Percentiles rank a stretch among this genome's conserved stretches.
Evolutionary conservation across 92 coral and sea anemone species (phyloP).

Genomic region (Parazoanthus atlanticus): DNA sequence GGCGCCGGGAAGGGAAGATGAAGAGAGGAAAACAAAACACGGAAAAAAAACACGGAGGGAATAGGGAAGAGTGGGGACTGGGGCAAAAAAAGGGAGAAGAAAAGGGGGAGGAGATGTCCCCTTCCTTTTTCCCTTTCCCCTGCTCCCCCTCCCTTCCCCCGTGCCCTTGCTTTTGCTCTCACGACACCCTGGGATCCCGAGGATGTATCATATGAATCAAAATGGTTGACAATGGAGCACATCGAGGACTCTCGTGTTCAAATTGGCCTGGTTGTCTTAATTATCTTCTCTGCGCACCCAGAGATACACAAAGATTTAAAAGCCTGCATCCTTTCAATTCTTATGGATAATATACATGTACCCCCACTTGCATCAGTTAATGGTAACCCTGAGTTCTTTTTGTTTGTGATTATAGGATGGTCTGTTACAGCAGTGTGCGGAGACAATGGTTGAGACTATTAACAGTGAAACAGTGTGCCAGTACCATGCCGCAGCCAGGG

Average conservation of each 20-base stretch:
- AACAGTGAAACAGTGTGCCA: conserved; percentile 86
- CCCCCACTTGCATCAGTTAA: not conserved
- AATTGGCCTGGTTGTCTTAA: not conserved
- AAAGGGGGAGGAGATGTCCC: no score
- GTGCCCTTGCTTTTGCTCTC: no score
- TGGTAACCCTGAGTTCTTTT: no score
- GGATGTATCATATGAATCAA: not conserved
- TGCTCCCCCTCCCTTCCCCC: no score
- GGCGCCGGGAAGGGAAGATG: no score
- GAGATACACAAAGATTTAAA: not conserved
- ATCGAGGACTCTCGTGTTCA: not conserved
- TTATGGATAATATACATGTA: not conserved
- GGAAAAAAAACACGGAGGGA: no score
- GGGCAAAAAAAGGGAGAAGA: no score
- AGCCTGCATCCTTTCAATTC: not conserved
- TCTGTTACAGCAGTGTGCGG: conserved; percentile 78
- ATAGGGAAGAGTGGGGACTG: no score
- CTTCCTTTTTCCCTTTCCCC: no score
- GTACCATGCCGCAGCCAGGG: conserved; percentile 77
- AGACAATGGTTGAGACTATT: conserved; percentile 85
- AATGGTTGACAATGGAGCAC: not conserved
- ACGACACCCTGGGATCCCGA: no score
- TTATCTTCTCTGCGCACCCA: not conserved
- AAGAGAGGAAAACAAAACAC: no score
- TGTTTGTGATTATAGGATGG: conserved; percentile 61